These are phyloP conservation scores for Aromia moschata DNA, from an alignment of 2,888 invertebrate species.

Conservation along the genomic window DNA sequence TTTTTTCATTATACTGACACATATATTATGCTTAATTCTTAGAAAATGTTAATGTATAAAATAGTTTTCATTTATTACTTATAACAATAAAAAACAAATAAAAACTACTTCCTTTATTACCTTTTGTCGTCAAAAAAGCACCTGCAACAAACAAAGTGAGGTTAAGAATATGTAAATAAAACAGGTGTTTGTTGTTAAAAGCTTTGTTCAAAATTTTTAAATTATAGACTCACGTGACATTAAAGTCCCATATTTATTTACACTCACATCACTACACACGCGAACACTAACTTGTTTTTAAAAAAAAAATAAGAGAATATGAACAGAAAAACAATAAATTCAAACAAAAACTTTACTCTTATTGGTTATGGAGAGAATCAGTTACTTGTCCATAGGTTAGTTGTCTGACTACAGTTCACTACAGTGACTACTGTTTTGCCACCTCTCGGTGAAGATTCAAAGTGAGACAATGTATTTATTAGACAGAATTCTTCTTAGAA, in stretches of 20 bases:
- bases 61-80: background rate
- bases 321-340: conserved; percentile 12
- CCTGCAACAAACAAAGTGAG: conserved; percentile 20
- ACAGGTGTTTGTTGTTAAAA: conserved; percentile 10
- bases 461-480: too few relatives aligned
- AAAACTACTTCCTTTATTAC: background rate
- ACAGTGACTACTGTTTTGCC: background rate
- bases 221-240: conserved; percentile 1
- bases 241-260: background rate
- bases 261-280: conserved; percentile 1
- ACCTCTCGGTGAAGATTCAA: background rate
- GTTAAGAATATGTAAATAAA: conserved; percentile 21
- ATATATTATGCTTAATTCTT: too few relatives aligned
- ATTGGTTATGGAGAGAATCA: too few relatives aligned
- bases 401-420: background rate
- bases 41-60: too few relatives aligned
- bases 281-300: conserved; percentile 3
- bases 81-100: background rate
- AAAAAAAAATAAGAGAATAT: background rate
- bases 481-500: too few relatives aligned
- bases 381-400: too few relatives aligned
- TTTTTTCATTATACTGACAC: too few relatives aligned
- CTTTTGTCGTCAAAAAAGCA: conserved; percentile 1
- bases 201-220: background rate
- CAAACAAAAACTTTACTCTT: conserved; percentile 19